Evolutionary conservation across 23 tunicate species (phyloP).

Genomic region (Trididemnum miniatum): DNA sequence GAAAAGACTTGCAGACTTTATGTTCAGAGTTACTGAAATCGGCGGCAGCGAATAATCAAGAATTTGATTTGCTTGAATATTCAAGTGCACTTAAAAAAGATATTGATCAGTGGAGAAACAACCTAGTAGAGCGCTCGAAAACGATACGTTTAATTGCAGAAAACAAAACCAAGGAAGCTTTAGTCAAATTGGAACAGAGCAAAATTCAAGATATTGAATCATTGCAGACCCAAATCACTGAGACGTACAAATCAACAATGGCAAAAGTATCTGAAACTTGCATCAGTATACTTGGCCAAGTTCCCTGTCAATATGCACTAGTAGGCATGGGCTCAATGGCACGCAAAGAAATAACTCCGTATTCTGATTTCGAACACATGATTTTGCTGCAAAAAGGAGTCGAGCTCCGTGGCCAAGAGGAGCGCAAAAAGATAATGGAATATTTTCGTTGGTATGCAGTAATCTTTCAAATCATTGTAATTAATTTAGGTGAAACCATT

Average conservation of each 20-base stretch:
- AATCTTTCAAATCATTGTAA: conserved; percentile 31
- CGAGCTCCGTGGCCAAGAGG: neutral
- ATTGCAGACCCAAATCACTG: neutral
- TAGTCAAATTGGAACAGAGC: neutral
- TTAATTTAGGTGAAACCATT: conserved; percentile 28
- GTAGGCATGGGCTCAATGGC: conserved; percentile 29
- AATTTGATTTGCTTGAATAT: neutral
- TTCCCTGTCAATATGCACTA: conserved; percentile 10
- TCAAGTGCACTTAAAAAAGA: neutral
- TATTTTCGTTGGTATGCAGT: conserved; percentile 24
- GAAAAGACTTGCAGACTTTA: neutral
- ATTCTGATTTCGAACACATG: conserved; percentile 20
- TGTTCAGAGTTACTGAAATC: neutral
- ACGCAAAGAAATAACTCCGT: conserved; percentile 16
- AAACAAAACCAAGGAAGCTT: neutral
- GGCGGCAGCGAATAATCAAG: neutral
- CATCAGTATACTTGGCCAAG: neutral
- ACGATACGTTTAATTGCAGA: neutral
- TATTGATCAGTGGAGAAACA: neutral
- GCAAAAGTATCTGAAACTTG: neutral
- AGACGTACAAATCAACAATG: conserved; percentile 11
- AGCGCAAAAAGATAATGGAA: neutral
- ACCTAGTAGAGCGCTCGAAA: neutral
- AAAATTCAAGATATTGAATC: conserved; percentile 1
- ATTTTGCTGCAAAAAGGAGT: conserved; percentile 23